These are phyloP conservation scores for Myotis davidii DNA, from an alignment of 2,113 vertebrate genomes.

Conservation along the genomic window DNA sequence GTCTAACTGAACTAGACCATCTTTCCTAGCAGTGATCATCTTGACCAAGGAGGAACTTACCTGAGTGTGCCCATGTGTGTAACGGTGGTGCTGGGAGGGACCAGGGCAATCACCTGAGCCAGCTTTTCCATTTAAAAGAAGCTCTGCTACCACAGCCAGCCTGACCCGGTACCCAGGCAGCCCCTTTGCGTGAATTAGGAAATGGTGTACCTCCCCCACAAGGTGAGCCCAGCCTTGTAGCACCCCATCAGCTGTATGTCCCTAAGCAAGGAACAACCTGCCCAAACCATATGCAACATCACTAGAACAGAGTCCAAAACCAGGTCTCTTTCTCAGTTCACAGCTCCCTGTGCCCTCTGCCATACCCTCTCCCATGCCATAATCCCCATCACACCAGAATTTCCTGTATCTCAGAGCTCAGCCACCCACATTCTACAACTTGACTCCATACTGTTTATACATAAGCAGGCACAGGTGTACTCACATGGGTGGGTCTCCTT, in stretches of 20 bases:
- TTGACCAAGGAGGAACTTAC: neutral
- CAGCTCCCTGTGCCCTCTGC: neutral
- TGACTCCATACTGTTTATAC: neutral
- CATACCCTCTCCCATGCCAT: fast-evolving
- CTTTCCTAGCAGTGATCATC: neutral
- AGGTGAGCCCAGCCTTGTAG: neutral
- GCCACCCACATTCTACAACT: neutral
- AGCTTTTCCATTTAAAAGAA: neutral
- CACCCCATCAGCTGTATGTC: neutral
- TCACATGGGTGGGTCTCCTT: fast-evolving
- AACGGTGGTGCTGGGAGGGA: neutral
- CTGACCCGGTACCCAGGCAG: neutral
- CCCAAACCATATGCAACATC: neutral
- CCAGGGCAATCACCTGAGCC: neutral
- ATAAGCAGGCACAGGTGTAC: neutral
- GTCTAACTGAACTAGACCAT: neutral
- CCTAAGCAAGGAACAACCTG: neutral
- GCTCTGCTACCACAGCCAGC: neutral
- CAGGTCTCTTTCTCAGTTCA: neutral
- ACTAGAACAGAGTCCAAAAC: neutral
- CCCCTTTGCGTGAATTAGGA: neutral
- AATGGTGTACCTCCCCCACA: neutral
- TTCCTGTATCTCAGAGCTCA: neutral
- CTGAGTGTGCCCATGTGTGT: fast-evolving
- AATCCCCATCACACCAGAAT: neutral